Conservation (phyloP, 2,888 invertebrate species). For the Imbricaverruca yamaguchii region DNA sequence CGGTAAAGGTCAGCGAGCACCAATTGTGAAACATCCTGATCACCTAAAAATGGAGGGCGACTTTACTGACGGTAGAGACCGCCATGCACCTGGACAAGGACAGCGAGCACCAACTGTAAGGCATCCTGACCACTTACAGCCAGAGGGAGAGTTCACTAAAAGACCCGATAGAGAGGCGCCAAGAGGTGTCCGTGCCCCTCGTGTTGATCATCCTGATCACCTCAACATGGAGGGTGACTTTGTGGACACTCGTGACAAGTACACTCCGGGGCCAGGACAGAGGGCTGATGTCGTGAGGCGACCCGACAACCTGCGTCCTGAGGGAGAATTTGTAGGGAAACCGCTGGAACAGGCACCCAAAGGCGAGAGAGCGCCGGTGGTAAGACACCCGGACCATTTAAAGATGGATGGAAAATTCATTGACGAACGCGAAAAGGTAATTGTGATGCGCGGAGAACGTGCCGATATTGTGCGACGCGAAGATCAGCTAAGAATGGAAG, state of each 20-base stretch:
- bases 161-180: background rate
- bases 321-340: background rate
- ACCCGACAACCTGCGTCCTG: background rate
- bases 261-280: background rate
- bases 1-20: slow-evolving; percentile 26
- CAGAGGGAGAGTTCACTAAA: background rate
- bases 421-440: slow-evolving; percentile 6
- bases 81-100: background rate
- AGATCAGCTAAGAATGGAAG: slow-evolving; percentile 30
- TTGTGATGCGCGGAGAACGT: slow-evolving; percentile 27
- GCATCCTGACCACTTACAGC: background rate
- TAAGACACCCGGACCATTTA: slow-evolving; percentile 44
- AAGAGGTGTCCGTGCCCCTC: slow-evolving; percentile 32
- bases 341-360: slow-evolving; percentile 36
- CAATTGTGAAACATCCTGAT: slow-evolving; percentile 29
- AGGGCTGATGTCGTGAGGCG: background rate
- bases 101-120: background rate
- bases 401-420: slow-evolving; percentile 45
- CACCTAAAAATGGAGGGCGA: slow-evolving; percentile 30
- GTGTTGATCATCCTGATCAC: slow-evolving; percentile 45
- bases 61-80: background rate
- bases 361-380: slow-evolving; percentile 35
- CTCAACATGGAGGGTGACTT: slow-evolving; percentile 44
- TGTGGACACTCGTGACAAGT: background rate
- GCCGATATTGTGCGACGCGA: slow-evolving; percentile 28